Evolutionary conservation across 2,113 vertebrate species (phyloP).

Genomic region (Sitta europaea): DNA sequence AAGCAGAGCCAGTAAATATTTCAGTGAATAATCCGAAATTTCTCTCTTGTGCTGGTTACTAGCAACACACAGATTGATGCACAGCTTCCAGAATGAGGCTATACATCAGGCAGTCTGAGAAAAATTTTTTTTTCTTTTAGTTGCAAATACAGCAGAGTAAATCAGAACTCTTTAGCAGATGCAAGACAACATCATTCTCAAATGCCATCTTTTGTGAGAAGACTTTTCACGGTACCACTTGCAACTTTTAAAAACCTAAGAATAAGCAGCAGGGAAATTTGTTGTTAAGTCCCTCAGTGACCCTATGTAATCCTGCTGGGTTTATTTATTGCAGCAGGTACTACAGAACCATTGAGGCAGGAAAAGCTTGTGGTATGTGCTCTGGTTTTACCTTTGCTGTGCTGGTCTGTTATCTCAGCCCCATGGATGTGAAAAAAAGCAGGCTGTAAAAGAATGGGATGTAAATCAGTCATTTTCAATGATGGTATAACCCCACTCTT

Average conservation of each 20-base stretch:
- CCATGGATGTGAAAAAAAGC: neutral
- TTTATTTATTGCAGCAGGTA: neutral
- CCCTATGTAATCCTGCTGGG: neutral
- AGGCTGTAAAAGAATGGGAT: neutral
- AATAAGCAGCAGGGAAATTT: neutral
- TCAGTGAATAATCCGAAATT: constrained; percentile 2
- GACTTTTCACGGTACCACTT: neutral
- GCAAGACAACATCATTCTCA: neutral
- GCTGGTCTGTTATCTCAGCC: neutral
- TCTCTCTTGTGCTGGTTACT: neutral
- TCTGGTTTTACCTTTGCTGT: neutral
- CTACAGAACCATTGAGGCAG: neutral
- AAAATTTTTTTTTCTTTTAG: neutral
- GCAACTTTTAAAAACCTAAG: neutral
- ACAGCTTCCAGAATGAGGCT: neutral
- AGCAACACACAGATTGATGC: neutral
- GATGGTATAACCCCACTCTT: neutral
- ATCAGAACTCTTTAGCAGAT: neutral
- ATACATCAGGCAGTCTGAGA: neutral
- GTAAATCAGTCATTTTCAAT: neutral
- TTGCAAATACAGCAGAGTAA: neutral
- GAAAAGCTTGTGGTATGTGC: neutral
- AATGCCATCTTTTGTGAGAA: neutral
- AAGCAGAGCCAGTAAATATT: constrained; percentile 8
- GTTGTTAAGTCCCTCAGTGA: neutral